Evolutionary conservation across 2,888 invertebrate species (phyloP).

Genomic region (Polymixis flavicincta): DNA sequence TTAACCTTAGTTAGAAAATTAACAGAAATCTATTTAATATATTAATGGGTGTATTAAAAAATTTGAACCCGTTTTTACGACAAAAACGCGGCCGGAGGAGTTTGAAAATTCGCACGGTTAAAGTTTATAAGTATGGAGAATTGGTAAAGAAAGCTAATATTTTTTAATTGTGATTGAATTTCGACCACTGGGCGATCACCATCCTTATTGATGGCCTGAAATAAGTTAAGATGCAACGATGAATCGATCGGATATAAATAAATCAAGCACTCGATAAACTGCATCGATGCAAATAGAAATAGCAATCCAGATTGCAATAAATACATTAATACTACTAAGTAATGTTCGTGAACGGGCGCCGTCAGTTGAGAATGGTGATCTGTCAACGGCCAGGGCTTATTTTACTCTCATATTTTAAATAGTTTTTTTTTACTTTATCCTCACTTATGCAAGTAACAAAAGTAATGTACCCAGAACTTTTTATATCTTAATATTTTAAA

Average conservation of each 20-base stretch:
- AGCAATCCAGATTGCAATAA: slow-evolving; percentile 1
- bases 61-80: too few species aligned
- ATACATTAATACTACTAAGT: background rate
- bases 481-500: background rate
- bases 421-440: background rate
- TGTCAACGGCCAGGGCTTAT: background rate
- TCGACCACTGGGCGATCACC: too few species aligned
- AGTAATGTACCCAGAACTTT: background rate
- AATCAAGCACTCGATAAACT: background rate
- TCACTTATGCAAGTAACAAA: background rate
- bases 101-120: too few species aligned
- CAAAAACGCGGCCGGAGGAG: too few species aligned
- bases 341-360: background rate
- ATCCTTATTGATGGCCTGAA: background rate
- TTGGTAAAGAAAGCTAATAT: too few species aligned
- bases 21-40: too few species aligned
- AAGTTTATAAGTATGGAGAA: too few species aligned
- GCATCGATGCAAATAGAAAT: slow-evolving; percentile 14
- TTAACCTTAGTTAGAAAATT: too few species aligned
- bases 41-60: too few species aligned
- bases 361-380: too few species aligned
- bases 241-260: background rate
- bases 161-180: too few species aligned
- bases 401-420: background rate
- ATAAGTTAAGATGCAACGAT: background rate